Base-by-base conservation (phyloP, 2,113 vertebrate genomes). In the Ageneiosus marmoratus region DNA sequence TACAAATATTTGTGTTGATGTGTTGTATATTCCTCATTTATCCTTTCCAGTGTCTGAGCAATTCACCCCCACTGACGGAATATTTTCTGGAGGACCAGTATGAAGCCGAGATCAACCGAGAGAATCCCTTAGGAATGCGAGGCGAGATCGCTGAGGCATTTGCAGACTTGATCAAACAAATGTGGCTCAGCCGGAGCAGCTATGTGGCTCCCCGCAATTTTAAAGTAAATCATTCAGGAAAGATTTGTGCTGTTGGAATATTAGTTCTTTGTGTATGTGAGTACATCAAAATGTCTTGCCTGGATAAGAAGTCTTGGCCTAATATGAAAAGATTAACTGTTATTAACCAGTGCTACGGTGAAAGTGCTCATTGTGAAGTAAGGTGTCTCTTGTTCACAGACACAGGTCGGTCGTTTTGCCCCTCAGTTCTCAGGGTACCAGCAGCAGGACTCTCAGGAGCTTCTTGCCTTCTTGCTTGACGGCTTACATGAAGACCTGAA, bases 381-480 rank as follows among this genome's bases (percentile, higher is more conserved):
- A n/a, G 44, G 9, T 58, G 24, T 56, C n/a, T 70, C 27, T 70
- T 55, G 7, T 83, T 29, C 86, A 89, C 91, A 99, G 97, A 99
- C 96, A 0, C 97, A 99, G 90, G 97, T 99, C 18, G 97, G 97
- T 41, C 95, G 96, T 55, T 99, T 99, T 89, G 97, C 97, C n/a
- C 97, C 97, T 78, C 97, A 99, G 90, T 99, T 99, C 92, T 99
- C 97, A 58, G 97, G 97, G 82, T 99, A 98, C 89, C 97, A 99
- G 89, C 97, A 99, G 87, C 97, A 99, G 90, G 97, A 99, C 93
- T 99, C 97, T 9, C 97, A 99, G 92, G 97, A 99, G 90, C 92
- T 99, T 62, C 88, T 99, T 93, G 96, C 97, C 86, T 99, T 99
- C 88, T 93, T 99, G 79, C 89, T 99, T 24, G 97, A 99, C 4